Conservation (phyloP, 2,113 vertebrate genomes). For the Dromaius novaehollandiae region DNA sequence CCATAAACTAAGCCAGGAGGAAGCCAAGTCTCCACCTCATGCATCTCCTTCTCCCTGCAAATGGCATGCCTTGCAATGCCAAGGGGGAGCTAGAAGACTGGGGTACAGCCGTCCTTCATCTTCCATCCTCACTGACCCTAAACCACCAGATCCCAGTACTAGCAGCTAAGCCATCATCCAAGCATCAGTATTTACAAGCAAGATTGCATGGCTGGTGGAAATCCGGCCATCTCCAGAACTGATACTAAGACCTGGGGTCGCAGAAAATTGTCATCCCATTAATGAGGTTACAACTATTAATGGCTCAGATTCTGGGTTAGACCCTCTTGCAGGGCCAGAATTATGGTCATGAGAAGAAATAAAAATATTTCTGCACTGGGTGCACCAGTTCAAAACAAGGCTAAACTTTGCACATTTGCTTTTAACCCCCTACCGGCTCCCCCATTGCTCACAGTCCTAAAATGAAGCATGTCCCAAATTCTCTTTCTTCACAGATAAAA, state of each 20-base stretch:
- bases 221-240: too few relatives aligned
- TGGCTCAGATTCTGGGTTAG: too few relatives aligned
- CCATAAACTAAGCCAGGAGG: not conserved
- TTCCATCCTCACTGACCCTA: too few relatives aligned
- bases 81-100: not conserved
- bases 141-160: too few relatives aligned
- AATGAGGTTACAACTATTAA: too few relatives aligned
- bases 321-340: not conserved
- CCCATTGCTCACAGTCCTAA: not conserved
- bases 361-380: not conserved
- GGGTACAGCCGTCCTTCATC: not conserved
- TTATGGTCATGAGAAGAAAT: not conserved
- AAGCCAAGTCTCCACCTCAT: too few relatives aligned
- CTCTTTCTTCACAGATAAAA: not conserved
- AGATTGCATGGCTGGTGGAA: too few relatives aligned
- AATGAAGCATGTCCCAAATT: fast-evolving
- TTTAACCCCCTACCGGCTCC: not conserved
- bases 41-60: not conserved
- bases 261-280: too few relatives aligned
- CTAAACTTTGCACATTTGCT: not conserved
- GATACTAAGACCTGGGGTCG: too few relatives aligned
- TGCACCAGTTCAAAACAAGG: not conserved
- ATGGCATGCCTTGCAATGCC: not conserved
- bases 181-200: too few relatives aligned
- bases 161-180: too few relatives aligned